Evolutionary conservation across 2,888 invertebrate species (phyloP).

Genomic region (Icerya purchasi): DNA sequence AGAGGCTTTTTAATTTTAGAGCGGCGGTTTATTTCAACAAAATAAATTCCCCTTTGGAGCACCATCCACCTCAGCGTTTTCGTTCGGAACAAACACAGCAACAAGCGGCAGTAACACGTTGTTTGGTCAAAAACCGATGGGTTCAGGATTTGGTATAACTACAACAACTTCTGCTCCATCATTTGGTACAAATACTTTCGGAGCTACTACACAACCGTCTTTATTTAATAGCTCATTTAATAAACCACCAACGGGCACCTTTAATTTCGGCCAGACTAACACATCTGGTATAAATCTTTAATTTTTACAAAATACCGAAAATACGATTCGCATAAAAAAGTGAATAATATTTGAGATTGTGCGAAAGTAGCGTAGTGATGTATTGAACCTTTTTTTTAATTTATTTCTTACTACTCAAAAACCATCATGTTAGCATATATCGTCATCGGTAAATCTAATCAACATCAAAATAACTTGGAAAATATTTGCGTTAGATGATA

Average conservation of each 20-base stretch:
- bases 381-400: too few species aligned
- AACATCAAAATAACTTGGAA: too few species aligned
- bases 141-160: slow-evolving; percentile 32
- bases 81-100: slow-evolving; percentile 31
- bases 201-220: slow-evolving; percentile 17
- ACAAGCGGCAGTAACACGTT: slow-evolving; percentile 21
- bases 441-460: too few species aligned
- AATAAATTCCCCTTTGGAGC: slow-evolving; percentile 24
- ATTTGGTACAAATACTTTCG: slow-evolving; percentile 22
- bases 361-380: too few species aligned
- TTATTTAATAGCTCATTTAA: slow-evolving; percentile 17
- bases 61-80: slow-evolving; percentile 22
- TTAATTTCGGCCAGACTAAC: slow-evolving; percentile 24
- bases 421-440: too few species aligned
- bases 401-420: too few species aligned
- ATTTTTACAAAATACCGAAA: too few species aligned
- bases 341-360: too few species aligned
- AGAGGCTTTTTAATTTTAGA: too few species aligned
- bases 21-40: slow-evolving; percentile 27
- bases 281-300: slow-evolving; percentile 18
- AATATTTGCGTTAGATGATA: too few species aligned
- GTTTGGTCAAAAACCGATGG: slow-evolving; percentile 26
- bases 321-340: too few species aligned
- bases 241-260: slow-evolving; percentile 20
- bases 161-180: slow-evolving; percentile 18